Conservation (phyloP, 2,113 vertebrate species). For the Kryptolebias marmoratus region DNA sequence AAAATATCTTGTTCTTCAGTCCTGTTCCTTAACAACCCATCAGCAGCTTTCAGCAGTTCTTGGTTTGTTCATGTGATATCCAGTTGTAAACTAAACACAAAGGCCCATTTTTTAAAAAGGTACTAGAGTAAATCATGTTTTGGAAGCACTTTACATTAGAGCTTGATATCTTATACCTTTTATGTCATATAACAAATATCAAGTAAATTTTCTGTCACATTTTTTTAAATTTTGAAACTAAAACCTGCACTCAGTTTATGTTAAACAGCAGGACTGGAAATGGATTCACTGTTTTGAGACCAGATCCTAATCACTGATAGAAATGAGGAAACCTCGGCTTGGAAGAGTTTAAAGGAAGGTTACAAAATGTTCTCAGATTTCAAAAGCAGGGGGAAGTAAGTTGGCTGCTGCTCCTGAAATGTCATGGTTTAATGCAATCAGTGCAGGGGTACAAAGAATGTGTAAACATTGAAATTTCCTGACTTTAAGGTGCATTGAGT, state of each 20-base stretch:
- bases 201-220: constrained; percentile 15
- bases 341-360: constrained; percentile 23
- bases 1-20: too few relatives aligned
- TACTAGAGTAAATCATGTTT: too few relatives aligned
- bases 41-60: too few relatives aligned
- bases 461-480: not conserved
- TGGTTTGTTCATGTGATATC: too few relatives aligned
- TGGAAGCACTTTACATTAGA: too few relatives aligned
- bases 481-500: not conserved
- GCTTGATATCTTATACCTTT: too few relatives aligned
- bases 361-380: constrained; percentile 36
- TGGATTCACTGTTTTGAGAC: constrained; percentile 43
- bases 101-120: too few relatives aligned
- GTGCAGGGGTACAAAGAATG: constrained; percentile 1
- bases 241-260: constrained; percentile 1
- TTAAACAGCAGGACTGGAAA: constrained; percentile 24
- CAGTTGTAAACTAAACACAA: too few relatives aligned
- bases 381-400: constrained; percentile 14
- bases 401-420: constrained; percentile 27
- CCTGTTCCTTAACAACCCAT: too few relatives aligned
- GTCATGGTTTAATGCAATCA: constrained; percentile 29
- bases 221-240: constrained; percentile 25
- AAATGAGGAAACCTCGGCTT: constrained; percentile 8
- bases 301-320: constrained; percentile 34
- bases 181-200: too few relatives aligned